Conservation (phyloP, 2,888 invertebrate genomes). For the Sicus ferrugineus region DNA sequence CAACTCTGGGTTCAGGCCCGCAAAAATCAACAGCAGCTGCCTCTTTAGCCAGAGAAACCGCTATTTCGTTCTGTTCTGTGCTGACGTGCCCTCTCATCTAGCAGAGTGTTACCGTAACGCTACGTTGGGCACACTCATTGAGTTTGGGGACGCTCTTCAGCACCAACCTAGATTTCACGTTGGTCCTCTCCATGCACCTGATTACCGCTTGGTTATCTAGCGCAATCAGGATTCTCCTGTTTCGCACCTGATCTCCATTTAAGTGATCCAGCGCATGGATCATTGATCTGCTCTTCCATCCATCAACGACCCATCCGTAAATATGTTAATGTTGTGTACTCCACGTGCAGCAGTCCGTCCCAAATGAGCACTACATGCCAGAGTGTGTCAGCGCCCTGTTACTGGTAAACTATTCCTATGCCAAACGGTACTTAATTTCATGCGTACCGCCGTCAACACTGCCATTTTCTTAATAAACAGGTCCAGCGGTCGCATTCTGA, state of each 20-base stretch:
- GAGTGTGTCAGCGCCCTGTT: background rate
- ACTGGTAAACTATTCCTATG: no score
- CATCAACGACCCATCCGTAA: background rate
- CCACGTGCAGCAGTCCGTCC: background rate
- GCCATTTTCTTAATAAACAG: background rate
- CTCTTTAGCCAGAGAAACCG: background rate
- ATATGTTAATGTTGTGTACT: background rate
- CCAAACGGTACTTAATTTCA: no score
- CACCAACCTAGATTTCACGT: background rate
- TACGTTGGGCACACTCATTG: background rate
- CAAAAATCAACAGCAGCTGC: background rate
- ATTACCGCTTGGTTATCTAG: conserved; percentile 12
- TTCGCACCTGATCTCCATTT: background rate
- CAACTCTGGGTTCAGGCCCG: background rate
- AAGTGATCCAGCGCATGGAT: conserved; percentile 6
- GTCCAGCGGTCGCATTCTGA: no score
- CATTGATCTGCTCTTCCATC: background rate
- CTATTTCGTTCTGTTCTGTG: conserved; percentile 3
- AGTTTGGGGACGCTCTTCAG: background rate
- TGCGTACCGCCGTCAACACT: no score
- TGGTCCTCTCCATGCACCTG: background rate
- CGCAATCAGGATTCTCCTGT: conserved; percentile 1
- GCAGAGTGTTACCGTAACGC: background rate
- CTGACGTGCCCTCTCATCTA: background rate
- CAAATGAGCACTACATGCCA: background rate